Evolutionary conservation across 2,797 vertebrate species (phyloP).

Genomic region (Emys orbicularis): DNA sequence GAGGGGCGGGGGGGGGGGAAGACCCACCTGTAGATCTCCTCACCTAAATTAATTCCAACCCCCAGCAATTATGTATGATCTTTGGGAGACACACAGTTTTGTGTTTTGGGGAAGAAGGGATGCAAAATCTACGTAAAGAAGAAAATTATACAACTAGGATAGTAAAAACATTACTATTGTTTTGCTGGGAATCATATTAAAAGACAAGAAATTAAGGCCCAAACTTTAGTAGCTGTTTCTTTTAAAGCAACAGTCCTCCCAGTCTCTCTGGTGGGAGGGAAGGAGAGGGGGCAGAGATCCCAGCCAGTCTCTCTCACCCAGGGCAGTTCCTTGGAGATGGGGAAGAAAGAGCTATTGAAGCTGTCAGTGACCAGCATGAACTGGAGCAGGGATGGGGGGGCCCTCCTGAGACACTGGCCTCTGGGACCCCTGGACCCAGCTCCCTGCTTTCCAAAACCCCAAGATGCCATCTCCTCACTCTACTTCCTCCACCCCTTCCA

Average conservation of each 20-base stretch:
- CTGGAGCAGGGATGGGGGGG: not conserved
- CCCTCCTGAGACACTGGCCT: not conserved
- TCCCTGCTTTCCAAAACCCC: not conserved
- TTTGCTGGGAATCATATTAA: not conserved
- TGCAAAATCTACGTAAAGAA: not conserved
- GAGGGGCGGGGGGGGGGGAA: accelerated
- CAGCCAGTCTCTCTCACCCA: not conserved
- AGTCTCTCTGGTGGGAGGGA: not conserved
- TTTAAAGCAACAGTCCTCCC: not conserved
- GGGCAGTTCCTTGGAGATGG: not conserved
- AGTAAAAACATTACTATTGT: not conserved
- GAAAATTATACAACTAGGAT: not conserved
- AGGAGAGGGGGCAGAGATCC: not conserved
- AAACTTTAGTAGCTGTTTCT: not conserved
- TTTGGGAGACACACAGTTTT: not conserved
- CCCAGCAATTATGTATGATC: not conserved
- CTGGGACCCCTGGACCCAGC: not conserved
- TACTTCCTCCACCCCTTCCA: not conserved
- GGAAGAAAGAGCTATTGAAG: not conserved
- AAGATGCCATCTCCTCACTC: not conserved
- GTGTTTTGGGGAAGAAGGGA: not conserved
- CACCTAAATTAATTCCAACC: not conserved
- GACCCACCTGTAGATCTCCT: not conserved
- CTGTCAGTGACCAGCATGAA: not conserved
- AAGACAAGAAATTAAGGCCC: not conserved